A percentile compares a stretch with the other conserved stretches of the same genome.
phyloP scores from a whole-genome alignment of 1,140 invertebrate species.

The Drosophila grimshawi region DNA sequence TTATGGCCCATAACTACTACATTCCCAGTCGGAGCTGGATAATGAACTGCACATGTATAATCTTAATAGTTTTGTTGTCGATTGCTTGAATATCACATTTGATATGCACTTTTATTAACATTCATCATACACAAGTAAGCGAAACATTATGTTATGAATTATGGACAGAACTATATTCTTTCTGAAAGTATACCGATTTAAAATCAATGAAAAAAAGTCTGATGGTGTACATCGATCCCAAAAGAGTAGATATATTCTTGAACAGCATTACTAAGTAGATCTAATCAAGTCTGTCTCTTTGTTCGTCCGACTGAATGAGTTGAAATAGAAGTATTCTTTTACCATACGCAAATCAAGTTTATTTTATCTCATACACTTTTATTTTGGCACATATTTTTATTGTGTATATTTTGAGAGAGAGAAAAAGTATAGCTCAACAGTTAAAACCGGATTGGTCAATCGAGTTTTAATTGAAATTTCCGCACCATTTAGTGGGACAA shows the following conservation, averaged over 20 bases:
- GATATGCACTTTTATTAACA: conserved; percentile 6
- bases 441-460: neutral
- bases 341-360: no score
- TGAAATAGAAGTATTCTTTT: no score
- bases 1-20: conserved; percentile 29
- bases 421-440: neutral
- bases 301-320: no score
- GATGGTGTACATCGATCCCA: no score
- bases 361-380: no score
- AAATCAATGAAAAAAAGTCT: no score
- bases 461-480: conserved; percentile 14
- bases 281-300: no score
- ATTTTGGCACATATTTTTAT: neutral
- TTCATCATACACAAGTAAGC: neutral
- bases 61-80: conserved; percentile 22
- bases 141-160: neutral
- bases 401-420: neutral
- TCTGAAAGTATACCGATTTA: no score
- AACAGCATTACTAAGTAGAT: no score
- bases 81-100: conserved; percentile 16
- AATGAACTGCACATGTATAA: conserved; percentile 25
- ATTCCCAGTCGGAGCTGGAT: neutral
- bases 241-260: no score
- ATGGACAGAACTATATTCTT: neutral
- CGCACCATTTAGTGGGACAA: neutral